Evolutionary conservation across 2,113 vertebrate genomes (phyloP).

Genomic region (Semicossyphus pulcher): DNA sequence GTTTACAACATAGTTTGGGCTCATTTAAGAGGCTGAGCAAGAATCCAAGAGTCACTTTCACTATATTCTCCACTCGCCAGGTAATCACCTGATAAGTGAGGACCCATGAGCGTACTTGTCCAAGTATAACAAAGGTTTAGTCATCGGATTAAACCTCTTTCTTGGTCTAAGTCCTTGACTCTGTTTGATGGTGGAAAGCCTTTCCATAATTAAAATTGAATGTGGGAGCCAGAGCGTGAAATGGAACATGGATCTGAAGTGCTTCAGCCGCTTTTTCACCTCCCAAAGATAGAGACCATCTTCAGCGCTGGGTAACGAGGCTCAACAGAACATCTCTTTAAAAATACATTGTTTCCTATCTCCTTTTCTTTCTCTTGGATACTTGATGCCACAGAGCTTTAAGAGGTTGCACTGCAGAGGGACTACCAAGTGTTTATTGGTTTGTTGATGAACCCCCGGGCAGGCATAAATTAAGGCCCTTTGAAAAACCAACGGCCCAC

Average conservation of each 20-base stretch:
- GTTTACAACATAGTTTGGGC: too few species aligned
- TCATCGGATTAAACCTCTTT: constrained; percentile 4
- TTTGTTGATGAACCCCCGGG: constrained; percentile 16
- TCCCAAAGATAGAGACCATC: constrained; percentile 40
- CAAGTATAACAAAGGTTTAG: constrained; percentile 14
- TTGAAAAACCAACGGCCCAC: not conserved
- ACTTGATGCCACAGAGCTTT: constrained; percentile 15
- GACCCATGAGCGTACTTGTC: not conserved
- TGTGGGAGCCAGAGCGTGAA: constrained; percentile 66
- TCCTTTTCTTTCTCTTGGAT: not conserved
- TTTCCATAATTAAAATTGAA: constrained; percentile 74
- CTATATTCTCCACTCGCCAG: not conserved
- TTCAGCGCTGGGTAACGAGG: not conserved
- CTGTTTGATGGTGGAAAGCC: constrained; percentile 21
- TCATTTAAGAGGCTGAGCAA: not conserved
- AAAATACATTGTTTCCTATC: constrained; percentile 28
- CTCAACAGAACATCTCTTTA: constrained; percentile 38
- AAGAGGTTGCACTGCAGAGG: not conserved
- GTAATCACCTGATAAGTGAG: constrained; percentile 8
- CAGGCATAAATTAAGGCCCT: not conserved
- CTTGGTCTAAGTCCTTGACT: constrained; percentile 30
- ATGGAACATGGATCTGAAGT: constrained; percentile 65
- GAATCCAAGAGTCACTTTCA: not conserved
- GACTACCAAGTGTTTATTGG: not conserved
- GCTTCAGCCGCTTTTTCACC: constrained; percentile 23